Evolutionary conservation across 2,113 vertebrate species (phyloP), one percentile per base, ranked within the genome.

Genomic region (Puffinus mauretanicus): DNA sequence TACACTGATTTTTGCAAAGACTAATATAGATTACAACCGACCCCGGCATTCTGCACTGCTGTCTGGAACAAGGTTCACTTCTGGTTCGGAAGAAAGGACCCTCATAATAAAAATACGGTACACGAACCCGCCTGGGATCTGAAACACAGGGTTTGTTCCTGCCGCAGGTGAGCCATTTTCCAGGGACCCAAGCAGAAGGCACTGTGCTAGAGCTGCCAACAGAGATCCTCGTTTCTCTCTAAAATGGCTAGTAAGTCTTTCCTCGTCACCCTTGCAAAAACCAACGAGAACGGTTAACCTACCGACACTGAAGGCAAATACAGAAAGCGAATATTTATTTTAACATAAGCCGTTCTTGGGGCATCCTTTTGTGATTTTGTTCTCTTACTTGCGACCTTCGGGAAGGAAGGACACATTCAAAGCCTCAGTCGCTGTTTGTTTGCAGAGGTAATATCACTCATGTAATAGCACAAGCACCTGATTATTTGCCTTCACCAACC

Each of bases 231-330:
- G 2, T 2, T 58, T 57, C 70, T 46, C 36, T 62, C 84, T 75
- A 12, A 49, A 40, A 46, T 1, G 26, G 52, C 36, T 47, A 77
- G 10, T 40, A 18, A 25, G 4, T 10, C 55, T 70, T 38, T 79
- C 47, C 75, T 51, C 13, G 1, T 65, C 70, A 46, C 19, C 65
- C 88, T 11, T 8, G 46, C 52, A 72, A 81, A 84, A 79, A 49
- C 11, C 83, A 69, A 9, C 0, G 4, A 70, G 47, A 60, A 16
- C 65, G 12, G 32, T 67, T 60, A 64, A 84, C 34, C 66, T 64
- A 13, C 36, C 3, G 1, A 5, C 19, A 17, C 10, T 0, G 20
- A 46, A 51, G 0, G 0, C 55, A 64, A 30, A 34, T 11, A 34
- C 38, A 32, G 20, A 83, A 57, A 83, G 22, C 1, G 21, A 65